Conservation (phyloP, 2,113 vertebrate species). For the Lepus europaeus region DNA sequence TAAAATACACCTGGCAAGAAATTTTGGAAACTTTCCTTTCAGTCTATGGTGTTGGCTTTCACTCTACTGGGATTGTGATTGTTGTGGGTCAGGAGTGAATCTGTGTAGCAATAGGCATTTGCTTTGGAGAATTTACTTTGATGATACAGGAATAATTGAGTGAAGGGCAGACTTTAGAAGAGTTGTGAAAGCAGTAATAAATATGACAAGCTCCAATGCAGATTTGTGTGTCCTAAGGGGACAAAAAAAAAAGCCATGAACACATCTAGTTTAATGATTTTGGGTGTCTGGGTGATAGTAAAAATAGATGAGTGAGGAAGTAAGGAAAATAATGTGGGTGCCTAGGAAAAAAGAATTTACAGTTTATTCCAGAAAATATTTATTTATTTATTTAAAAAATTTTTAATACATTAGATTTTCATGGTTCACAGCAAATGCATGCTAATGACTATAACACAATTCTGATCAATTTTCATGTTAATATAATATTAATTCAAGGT, state of each 20-base stretch:
- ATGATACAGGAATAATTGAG: background rate
- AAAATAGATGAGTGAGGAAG: conserved; percentile 10
- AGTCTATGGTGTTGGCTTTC: background rate
- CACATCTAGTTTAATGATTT: background rate
- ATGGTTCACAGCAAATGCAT: no score
- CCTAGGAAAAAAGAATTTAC: conserved; percentile 24
- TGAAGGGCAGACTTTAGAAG: background rate
- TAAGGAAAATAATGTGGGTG: background rate
- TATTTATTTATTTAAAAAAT: no score
- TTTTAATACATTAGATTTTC: no score
- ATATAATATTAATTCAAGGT: no score
- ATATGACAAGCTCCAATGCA: background rate
- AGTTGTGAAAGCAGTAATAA: background rate
- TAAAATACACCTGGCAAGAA: background rate
- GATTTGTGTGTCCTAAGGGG: background rate
- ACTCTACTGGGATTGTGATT: background rate
- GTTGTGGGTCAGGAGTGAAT: background rate
- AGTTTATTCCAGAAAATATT: conserved; percentile 27
- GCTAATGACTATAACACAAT: no score
- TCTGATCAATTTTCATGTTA: no score
- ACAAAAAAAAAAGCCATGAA: background rate
- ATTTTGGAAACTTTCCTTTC: background rate
- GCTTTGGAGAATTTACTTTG: background rate
- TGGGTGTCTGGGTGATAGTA: background rate
- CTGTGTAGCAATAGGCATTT: background rate